These are phyloP conservation scores for Geophilus truncorum DNA, from an alignment of 2,888 invertebrate genomes.

Conservation along the genomic window DNA sequence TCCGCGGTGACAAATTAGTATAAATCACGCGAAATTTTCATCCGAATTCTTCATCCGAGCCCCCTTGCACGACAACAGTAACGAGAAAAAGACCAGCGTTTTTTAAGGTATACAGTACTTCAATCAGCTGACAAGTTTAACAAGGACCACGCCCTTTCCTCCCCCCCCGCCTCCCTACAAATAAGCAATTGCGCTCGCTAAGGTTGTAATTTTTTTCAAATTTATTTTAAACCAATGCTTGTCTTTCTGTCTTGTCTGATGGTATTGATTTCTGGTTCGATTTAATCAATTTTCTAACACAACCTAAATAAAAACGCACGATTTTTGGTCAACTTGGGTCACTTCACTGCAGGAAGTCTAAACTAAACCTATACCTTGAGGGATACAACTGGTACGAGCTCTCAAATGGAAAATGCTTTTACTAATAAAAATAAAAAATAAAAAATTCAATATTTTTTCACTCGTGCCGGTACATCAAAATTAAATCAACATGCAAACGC, in stretches of 20 bases:
- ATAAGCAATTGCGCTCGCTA: neutral
- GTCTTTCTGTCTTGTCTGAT: neutral
- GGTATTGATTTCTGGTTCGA: neutral
- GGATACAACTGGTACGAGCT: neutral
- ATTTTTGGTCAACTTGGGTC: conserved; percentile 15
- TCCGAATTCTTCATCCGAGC: neutral
- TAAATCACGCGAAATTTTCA: neutral
- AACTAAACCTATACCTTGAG: neutral
- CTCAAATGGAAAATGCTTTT: neutral
- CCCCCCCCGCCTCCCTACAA: neutral
- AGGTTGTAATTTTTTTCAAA: neutral
- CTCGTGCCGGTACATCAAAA: no score
- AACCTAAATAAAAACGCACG: neutral
- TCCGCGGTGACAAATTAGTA: neutral
- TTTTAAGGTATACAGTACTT: neutral
- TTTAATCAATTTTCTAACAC: neutral
- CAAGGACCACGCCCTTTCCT: neutral
- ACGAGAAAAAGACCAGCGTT: neutral
- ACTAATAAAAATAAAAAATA: neutral
- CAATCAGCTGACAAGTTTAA: conserved; percentile 25
- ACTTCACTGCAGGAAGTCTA: neutral
- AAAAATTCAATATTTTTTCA: neutral
- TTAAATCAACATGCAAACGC: no score
- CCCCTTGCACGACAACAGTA: neutral
- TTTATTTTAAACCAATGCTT: neutral